A percentile compares a stretch with the other conserved stretches of the same genome.
phyloP scores from a whole-genome alignment of 1,140 invertebrate genomes.

The Papilio machaon region DNA sequence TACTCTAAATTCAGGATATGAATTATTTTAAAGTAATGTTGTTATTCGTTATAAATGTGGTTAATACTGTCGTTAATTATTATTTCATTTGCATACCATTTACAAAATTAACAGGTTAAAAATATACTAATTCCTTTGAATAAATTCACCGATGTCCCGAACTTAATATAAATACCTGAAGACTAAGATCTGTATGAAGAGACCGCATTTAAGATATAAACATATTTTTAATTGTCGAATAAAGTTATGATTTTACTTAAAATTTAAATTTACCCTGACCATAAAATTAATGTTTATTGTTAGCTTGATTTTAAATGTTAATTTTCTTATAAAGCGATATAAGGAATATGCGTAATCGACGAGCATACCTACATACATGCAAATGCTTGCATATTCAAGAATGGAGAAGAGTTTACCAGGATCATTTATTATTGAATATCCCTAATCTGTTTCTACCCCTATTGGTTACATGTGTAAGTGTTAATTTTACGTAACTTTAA shows the following conservation, averaged over 20 bases:
- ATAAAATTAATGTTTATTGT: background rate
- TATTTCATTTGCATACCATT: background rate
- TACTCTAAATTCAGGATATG: too few relatives aligned
- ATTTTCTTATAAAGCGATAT: background rate
- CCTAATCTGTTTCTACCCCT: too few relatives aligned
- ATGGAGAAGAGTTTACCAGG: background rate
- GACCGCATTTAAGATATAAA: background rate
- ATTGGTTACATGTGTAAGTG: too few relatives aligned
- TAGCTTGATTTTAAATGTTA: background rate
- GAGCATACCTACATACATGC: background rate
- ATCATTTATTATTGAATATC: background rate
- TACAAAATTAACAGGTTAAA: background rate
- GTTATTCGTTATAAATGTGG: background rate
- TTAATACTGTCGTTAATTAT: background rate
- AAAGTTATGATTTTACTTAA: background rate
- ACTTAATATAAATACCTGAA: background rate
- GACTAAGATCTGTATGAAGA: background rate
- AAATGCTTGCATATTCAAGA: background rate
- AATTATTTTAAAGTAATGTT: too few relatives aligned
- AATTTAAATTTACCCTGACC: background rate
- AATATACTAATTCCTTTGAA: background rate
- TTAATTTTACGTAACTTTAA: background rate
- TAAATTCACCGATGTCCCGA: background rate
- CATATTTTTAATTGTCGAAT: background rate
- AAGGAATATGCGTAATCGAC: too few relatives aligned